These are phyloP conservation scores for Rhyzopertha dominica DNA, from an alignment of 1,140 invertebrate species.

Conservation along the genomic window DNA sequence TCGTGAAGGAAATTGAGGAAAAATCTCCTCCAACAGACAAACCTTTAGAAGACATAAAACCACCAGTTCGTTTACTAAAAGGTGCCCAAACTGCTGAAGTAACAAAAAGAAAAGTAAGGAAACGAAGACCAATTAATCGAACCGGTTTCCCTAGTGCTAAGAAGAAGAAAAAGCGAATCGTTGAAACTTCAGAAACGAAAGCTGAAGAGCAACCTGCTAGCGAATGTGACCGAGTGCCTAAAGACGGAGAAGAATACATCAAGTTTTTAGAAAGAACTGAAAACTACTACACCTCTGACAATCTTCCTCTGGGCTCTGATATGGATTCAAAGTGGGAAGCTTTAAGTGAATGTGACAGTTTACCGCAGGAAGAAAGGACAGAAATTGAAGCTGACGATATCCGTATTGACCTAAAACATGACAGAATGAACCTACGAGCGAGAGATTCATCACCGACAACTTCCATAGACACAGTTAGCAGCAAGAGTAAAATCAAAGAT, in stretches of 20 bases:
- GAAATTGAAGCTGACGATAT: slow-evolving; percentile 32
- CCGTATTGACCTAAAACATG: slow-evolving; percentile 40
- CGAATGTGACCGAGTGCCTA: slow-evolving; percentile 58
- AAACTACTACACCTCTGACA: slow-evolving; percentile 47
- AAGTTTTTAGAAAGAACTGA: slow-evolving; percentile 56
- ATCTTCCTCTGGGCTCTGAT: not conserved
- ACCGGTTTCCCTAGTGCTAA: slow-evolving; percentile 82
- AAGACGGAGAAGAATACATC: slow-evolving; percentile 57
- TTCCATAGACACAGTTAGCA: slow-evolving; percentile 24
- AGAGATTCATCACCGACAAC: slow-evolving; percentile 47
- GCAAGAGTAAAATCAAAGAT: slow-evolving; percentile 26
- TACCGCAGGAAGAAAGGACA: slow-evolving; percentile 47
- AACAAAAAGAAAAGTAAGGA: slow-evolving; percentile 60
- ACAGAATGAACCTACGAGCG: slow-evolving; percentile 46
- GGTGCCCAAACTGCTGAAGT: slow-evolving; percentile 28
- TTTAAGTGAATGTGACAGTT: slow-evolving; percentile 54
- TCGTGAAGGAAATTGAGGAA: no score
- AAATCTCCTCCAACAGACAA: no score
- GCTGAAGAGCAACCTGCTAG: not conserved
- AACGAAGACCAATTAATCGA: slow-evolving; percentile 73
- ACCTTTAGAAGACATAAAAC: no score
- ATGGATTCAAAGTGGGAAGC: slow-evolving; percentile 46
- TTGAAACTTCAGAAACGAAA: slow-evolving; percentile 11
- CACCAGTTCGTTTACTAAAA: no score
- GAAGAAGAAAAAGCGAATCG: slow-evolving; percentile 72